phyloP scores from a whole-genome alignment of 2,113 vertebrate species.

The Acrocephalus kingi region DNA sequence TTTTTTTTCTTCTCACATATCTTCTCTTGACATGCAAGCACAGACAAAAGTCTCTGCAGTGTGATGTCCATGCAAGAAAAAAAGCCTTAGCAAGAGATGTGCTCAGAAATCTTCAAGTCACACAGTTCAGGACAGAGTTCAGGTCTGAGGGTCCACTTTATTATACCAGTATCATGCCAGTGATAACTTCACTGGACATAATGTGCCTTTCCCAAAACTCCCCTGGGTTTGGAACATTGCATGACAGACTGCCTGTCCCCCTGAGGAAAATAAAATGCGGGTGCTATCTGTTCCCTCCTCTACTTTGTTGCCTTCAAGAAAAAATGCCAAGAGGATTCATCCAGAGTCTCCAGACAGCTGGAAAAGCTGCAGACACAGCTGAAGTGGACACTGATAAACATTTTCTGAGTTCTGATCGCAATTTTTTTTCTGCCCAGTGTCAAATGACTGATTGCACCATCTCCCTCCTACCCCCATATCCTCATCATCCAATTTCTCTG shows the following conservation, averaged over 20 bases:
- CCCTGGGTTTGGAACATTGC: not conserved
- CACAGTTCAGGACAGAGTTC: not conserved
- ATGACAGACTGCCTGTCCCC: not conserved
- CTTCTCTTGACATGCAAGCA: not conserved
- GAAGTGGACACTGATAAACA: constrained; percentile 34
- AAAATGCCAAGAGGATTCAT: constrained; percentile 27
- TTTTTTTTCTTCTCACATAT: not conserved
- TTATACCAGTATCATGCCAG: not conserved
- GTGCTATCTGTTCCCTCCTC: not conserved
- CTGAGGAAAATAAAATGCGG: not conserved
- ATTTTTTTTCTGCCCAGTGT: not conserved
- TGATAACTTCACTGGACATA: not conserved
- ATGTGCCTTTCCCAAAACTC: not conserved
- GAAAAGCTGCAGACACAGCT: constrained; percentile 42
- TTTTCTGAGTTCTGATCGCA: not conserved
- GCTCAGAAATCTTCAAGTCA: not conserved
- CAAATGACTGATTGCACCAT: not conserved
- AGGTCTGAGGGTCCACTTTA: not conserved
- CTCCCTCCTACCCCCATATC: not conserved
- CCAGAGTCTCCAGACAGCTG: constrained; percentile 22
- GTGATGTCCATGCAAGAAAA: not conserved
- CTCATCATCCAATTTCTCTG: not conserved
- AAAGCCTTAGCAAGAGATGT: not conserved
- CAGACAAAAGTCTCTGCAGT: not conserved
- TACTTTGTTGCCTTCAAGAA: not conserved